Conservation (phyloP, 2,113 vertebrate genomes). For the Carollia perspicillata region DNA sequence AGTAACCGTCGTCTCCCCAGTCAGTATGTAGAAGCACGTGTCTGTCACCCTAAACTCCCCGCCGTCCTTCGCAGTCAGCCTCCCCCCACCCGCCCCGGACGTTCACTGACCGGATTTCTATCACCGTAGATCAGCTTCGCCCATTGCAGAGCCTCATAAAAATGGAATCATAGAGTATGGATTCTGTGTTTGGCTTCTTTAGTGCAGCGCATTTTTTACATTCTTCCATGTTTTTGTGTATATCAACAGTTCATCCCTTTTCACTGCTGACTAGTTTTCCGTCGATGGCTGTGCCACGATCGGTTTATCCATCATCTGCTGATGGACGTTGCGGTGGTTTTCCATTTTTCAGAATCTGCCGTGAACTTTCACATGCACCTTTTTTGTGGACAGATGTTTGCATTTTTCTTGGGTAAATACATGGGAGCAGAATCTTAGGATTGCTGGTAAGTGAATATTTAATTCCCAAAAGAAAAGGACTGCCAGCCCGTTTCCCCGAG, state of each 20-base stretch:
- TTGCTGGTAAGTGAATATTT: background rate
- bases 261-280: background rate
- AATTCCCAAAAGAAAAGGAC: background rate
- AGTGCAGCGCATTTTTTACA: background rate
- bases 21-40: background rate
- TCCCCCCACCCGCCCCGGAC: background rate
- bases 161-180: background rate
- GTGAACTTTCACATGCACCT: background rate
- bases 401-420: background rate
- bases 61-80: background rate
- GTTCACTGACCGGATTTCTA: background rate
- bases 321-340: background rate
- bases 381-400: background rate
- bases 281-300: background rate
- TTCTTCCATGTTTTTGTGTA: background rate
- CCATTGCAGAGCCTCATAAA: background rate
- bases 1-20: background rate
- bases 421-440: background rate
- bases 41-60: background rate
- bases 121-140: background rate
- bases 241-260: background rate
- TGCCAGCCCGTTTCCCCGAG: background rate
- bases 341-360: background rate
- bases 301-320: background rate
- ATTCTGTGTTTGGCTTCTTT: background rate